Evolutionary conservation across 1,140 invertebrate genomes (phyloP), one percentile per base, ranked within the genome.

Genomic region (Doryteuthis pealeii): DNA sequence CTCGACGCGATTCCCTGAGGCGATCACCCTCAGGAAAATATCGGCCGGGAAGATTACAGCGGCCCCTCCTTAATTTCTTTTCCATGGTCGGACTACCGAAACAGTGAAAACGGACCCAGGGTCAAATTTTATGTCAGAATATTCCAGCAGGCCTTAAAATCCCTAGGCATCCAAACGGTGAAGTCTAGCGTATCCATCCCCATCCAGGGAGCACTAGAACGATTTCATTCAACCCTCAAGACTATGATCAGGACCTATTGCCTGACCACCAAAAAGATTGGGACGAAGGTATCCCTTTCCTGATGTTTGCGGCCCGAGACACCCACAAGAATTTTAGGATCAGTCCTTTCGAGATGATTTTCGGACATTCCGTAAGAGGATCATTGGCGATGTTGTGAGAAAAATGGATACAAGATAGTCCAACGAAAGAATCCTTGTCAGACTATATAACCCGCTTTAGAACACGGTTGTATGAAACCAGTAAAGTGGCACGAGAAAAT

Each of bases 311-410:
- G 43, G 33, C 43, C 5, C 22, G 70, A 49, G 32, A 49, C 18
- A n/a, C 2, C 2, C 8, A 5, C n/a, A 35, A 12, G 43, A 35
- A 2, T 71, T 33, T 33, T 78, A 26, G 75, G 78, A 22, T 76
- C 71, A 77, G 73, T 40, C 78, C 77, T 32, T 80, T 77, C 71
- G 74, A 79, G 66, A 35, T 77, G 12, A 72, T 79, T 3, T 77
- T 75, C 76, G 79, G 79, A 2, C 78, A 77, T 68, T n/a, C 66
- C 40, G 71, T 74, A 8, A 35, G 73, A 32, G 75, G 77, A 28
- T 74, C 78, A 3, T 71, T 78, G 31, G 73, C 70, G n/a, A 71
- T 43, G 78, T 4, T 30, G 77, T 0, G 75, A 71, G 30, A 76
- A 78, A 18, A 74, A 74, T 49, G 74, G 58, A 31, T 12, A 8